Base-by-base conservation (phyloP, 1,140 invertebrate genomes). In the Tribolium madens region DNA sequence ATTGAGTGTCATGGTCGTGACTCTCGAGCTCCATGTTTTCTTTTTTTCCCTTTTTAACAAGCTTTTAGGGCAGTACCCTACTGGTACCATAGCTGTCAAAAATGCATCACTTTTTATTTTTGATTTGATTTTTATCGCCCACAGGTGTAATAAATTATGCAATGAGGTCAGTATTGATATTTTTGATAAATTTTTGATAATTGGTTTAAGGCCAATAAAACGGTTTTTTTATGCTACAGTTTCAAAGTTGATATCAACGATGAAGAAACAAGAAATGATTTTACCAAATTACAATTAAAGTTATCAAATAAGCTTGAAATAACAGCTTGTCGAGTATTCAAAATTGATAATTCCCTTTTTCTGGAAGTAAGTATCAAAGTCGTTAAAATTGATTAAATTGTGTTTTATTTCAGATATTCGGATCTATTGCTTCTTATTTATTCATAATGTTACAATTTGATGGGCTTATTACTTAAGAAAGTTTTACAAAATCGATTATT, bases 391-490 rank as follows among this genome's bases (percentile, higher is more conserved):
- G 15, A 12, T 14, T 21, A 18, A 21, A 18, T 57, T 18, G 18
- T 21, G 1, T n/a, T 18, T 6, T 5, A 4, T 18, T 57, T 57
- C n/a, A 77, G 78, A 73, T 73, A 6, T 77, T 31, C 64, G 76
- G 64, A 10, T 33, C 48, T 13, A 47, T 73, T 5, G 57, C 50
- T n/a, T 71, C 76, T 1, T 78, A 78, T 72, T 42, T 80, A 33
- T 48, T 80, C 5, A 76, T 80, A 36, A 48, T 78, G 18, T 12
- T 78, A 9, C 76, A 80, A 36, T 75, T 78, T 52, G 76, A 76
- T 17, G 52, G 9, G n/a, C 5, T 42, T 9, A n/a, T 9, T 42
- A 42, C 36, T 9, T 42, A 42, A 42, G 21, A 26, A 26, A n/a
- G n/a, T n/a, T n/a, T n/a, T n/a, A n/a, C n/a, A n/a, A n/a, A n/a